A percentile compares a stretch with the other conserved stretches of the same genome.
Evolutionary conservation across 2,797 vertebrate species (phyloP).

Genomic region (Heliangelus exortis): DNA sequence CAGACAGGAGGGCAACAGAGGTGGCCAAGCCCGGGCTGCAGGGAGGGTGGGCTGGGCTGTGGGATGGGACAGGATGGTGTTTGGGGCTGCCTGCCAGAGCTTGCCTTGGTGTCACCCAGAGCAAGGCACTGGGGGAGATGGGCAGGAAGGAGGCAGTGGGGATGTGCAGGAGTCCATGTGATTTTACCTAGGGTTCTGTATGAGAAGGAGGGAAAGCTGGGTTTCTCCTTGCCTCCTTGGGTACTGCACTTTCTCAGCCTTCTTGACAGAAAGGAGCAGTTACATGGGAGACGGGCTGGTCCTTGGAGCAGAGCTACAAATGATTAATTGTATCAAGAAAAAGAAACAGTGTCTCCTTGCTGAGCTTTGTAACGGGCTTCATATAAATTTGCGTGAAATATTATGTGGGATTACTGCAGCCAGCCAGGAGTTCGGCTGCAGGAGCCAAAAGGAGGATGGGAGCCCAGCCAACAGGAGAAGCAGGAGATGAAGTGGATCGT

Average conservation of each 20-base stretch:
- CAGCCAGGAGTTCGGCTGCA: slow-evolving; percentile 64
- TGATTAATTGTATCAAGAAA: slow-evolving; percentile 77
- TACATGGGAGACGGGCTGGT: slow-evolving; percentile 25
- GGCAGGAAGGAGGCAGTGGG: neutral
- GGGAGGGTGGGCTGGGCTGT: neutral
- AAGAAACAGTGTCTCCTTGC: slow-evolving; percentile 74
- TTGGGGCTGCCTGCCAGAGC: neutral
- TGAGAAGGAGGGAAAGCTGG: neutral
- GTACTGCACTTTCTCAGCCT: neutral
- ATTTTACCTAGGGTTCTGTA: neutral
- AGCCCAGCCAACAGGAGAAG: slow-evolving; percentile 72
- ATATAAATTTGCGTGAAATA: slow-evolving; percentile 80
- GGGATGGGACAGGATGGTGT: neutral
- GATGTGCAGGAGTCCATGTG: neutral
- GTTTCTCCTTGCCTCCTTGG: neutral
- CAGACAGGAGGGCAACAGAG: neutral
- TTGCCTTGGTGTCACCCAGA: neutral
- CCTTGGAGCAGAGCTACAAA: slow-evolving; percentile 59
- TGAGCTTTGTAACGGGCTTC: slow-evolving; percentile 73
- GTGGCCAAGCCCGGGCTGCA: slow-evolving; percentile 1
- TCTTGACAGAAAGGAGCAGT: neutral
- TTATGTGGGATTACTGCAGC: slow-evolving; percentile 76
- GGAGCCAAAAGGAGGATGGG: slow-evolving; percentile 74
- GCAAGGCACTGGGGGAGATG: neutral
- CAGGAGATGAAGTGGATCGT: slow-evolving; percentile 67